phyloP scores from a whole-genome alignment of 2,888 invertebrate genomes.

The Andrena hattorfiana region DNA sequence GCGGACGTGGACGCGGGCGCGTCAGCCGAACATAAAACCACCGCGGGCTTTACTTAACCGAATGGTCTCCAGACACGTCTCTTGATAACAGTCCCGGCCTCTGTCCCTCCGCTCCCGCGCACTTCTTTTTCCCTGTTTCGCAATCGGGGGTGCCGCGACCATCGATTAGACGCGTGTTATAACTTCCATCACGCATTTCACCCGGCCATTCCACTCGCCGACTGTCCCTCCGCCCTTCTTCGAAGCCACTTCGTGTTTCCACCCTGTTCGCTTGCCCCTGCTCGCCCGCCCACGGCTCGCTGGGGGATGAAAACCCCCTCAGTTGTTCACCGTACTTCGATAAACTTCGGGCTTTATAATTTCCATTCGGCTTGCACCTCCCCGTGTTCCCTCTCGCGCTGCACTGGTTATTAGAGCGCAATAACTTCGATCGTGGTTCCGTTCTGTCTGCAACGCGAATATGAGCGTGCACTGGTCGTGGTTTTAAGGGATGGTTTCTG shows the following conservation, averaged over 20 bases:
- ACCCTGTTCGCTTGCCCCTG: not conserved
- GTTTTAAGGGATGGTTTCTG: not conserved
- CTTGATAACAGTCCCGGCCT: constrained; percentile 31
- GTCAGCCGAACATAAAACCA: constrained; percentile 27
- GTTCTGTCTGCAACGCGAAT: constrained; percentile 5
- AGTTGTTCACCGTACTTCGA: constrained; percentile 12
- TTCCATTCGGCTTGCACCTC: constrained; percentile 14
- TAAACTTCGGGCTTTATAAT: constrained; percentile 41
- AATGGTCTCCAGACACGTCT: constrained; percentile 21
- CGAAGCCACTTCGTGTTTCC: constrained; percentile 2
- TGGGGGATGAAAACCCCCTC: not conserved
- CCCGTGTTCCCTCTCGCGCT: not conserved
- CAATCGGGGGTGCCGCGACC: not conserved
- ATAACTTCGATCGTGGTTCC: constrained; percentile 19
- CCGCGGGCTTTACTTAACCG: constrained; percentile 13
- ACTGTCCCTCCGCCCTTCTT: constrained; percentile 3
- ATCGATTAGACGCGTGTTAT: constrained; percentile 41
- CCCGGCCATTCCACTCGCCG: not conserved
- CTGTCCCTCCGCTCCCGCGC: not conserved
- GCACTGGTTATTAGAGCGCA: constrained; percentile 36
- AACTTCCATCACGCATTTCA: constrained; percentile 44
- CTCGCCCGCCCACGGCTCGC: not conserved
- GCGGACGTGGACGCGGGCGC: constrained; percentile 12
- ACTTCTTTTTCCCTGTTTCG: not conserved
- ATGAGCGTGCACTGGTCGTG: not conserved